phyloP scores from a whole-genome alignment of 2,888 invertebrate species.

The Apodemia zela region DNA sequence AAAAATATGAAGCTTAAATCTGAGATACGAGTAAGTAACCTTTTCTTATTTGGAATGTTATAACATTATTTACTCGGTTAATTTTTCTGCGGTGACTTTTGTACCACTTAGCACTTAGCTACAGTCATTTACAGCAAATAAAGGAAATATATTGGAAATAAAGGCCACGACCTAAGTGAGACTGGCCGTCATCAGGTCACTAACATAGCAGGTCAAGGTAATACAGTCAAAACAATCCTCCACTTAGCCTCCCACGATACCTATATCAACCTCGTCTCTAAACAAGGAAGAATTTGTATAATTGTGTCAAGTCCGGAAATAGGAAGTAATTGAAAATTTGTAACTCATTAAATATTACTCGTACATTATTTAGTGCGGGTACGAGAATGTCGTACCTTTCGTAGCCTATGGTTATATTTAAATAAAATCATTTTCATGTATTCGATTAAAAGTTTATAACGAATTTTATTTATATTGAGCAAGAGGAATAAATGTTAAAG shows the following conservation, averaged over 20 bases:
- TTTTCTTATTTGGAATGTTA: slow-evolving; percentile 14
- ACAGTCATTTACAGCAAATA: slow-evolving; percentile 46
- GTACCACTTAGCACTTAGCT: slow-evolving; percentile 23
- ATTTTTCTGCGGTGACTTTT: slow-evolving; percentile 14
- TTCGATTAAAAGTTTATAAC: too few relatives aligned
- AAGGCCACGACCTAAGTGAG: slow-evolving; percentile 25
- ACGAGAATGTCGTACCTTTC: not conserved
- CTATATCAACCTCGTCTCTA: slow-evolving; percentile 26
- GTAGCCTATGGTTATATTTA: not conserved
- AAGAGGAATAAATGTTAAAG: too few relatives aligned
- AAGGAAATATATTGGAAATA: slow-evolving; percentile 46
- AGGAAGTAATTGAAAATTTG: slow-evolving; percentile 37
- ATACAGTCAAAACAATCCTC: slow-evolving; percentile 9
- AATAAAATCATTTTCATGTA: too few relatives aligned
- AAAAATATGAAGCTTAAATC: not conserved
- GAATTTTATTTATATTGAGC: too few relatives aligned
- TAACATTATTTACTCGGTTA: slow-evolving; percentile 8
- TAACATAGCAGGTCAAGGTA: slow-evolving; percentile 16
- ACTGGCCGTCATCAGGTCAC: slow-evolving; percentile 22
- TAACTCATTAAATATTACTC: slow-evolving; percentile 28
- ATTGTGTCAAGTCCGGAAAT: slow-evolving; percentile 49
- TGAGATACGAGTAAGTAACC: not conserved
- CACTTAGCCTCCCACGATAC: slow-evolving; percentile 3
- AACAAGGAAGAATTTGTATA: slow-evolving; percentile 40
- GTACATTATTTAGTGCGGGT: not conserved